Percentiles rank a stretch among this genome's conserved stretches.
phyloP scores from a whole-genome alignment of 2,797 vertebrate genomes.

The Poeciliopsis gracilis region DNA sequence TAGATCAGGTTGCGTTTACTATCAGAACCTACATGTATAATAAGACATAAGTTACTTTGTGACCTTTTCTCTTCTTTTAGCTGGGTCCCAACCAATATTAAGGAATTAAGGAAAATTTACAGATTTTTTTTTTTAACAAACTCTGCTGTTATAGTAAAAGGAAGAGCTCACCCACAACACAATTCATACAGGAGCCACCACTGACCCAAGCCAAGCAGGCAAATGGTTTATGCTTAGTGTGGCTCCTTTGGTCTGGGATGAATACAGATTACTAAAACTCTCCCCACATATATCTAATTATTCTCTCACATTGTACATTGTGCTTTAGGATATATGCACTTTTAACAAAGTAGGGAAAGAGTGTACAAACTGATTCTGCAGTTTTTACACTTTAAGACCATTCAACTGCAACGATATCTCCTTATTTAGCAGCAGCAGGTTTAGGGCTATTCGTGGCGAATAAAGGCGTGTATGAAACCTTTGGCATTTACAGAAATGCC shows the following conservation, averaged over 20 bases:
- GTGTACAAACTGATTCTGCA: constrained; percentile 81
- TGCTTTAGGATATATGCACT: constrained; percentile 48
- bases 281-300: constrained; percentile 40
- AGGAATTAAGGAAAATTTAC: not conserved
- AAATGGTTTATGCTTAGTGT: constrained; percentile 75
- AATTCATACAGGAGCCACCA: not conserved
- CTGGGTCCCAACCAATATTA: not conserved
- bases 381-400: constrained; percentile 81
- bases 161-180: not conserved
- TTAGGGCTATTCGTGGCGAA: constrained; percentile 60
- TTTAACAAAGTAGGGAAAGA: constrained; percentile 68
- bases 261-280: constrained; percentile 47
- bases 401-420: constrained; percentile 82
- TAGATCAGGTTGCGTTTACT: not conserved
- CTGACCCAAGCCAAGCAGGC: constrained; percentile 64
- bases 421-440: constrained; percentile 81
- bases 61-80: not conserved
- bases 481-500: constrained; percentile 29
- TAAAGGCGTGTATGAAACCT: constrained; percentile 50
- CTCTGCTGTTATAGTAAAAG: not conserved
- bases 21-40: not conserved
- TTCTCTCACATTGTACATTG: constrained; percentile 35
- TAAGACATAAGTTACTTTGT: not conserved
- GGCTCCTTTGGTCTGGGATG: constrained; percentile 46
- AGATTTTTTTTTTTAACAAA: not conserved